Conservation (phyloP, 2,797 vertebrate genomes). For the Lophotriccus pileatus region DNA sequence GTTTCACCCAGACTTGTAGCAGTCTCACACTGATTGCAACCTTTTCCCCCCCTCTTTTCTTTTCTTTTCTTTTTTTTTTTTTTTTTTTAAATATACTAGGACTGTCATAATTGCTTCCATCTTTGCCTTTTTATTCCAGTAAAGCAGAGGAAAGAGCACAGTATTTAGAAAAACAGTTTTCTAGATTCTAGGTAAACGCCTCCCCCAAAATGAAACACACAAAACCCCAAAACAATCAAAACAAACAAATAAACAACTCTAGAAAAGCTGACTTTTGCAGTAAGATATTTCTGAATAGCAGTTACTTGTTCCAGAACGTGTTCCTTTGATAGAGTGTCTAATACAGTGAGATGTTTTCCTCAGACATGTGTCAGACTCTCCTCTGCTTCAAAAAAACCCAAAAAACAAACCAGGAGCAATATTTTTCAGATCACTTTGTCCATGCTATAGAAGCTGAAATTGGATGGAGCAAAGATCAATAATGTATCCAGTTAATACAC, state of each 20-base stretch:
- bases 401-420: not conserved
- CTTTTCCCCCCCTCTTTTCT: not conserved
- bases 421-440: slow-evolving; percentile 55
- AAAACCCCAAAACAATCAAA: no score
- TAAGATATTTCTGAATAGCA: not conserved
- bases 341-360: not conserved
- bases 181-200: not conserved
- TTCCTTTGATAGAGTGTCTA: not conserved
- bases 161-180: not conserved
- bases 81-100: not conserved
- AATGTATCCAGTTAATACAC: slow-evolving; percentile 65
- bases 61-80: no score
- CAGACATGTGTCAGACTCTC: not conserved
- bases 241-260: not conserved
- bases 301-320: not conserved
- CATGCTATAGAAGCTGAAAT: slow-evolving; percentile 48
- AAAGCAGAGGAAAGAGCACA: not conserved
- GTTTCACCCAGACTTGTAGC: not conserved
- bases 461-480: slow-evolving; percentile 71
- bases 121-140: not conserved
- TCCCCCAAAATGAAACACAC: no score
- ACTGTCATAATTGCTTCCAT: not conserved
- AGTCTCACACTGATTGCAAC: not conserved
- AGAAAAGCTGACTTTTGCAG: not conserved
- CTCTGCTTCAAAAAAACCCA: not conserved